Base-by-base conservation (phyloP, 2,797 vertebrate genomes). In the Lerista edwardsae region DNA sequence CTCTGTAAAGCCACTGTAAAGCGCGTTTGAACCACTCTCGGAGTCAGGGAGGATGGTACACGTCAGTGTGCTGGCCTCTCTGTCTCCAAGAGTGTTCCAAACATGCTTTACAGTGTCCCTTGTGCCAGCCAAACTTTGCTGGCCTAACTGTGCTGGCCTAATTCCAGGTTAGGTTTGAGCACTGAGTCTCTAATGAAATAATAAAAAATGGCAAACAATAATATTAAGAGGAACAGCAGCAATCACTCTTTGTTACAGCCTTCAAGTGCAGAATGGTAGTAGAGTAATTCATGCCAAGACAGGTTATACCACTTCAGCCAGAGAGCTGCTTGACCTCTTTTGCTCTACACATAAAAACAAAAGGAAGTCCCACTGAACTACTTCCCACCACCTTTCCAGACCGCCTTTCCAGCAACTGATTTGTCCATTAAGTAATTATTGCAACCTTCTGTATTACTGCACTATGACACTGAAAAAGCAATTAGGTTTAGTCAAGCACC, bases 401-500 rank as follows among this genome's bases (percentile, higher is more conserved):
- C 78, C 41, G 44, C 72, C 65, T 71, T 82, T 55, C 21, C 55
- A 61, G 25, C 55, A 77, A 77, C 73, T 25, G 71, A 81, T 72
- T 72, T 71, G 19, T 29, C 79, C 44, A 71, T 76, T 86, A 69
- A 77, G 59, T 10, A 62, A 47, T 71, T 39, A 51, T 39, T 81
- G 55, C 57, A 76, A 76, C 39, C 41, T 82, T 62, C 27, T 68
- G 34, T 29, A 77, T 72, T 75, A 67, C 14, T 80, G 79, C 41
- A 72, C 27, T 69, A n/a, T 61, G 72, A 85, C 65, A 69, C 61
- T 59, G 64, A 5, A 76, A 57, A 71, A 77, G 41, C 74, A 82
- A 82, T 76, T 82, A 82, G 73, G 65, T 55, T 72, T 34, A 82
- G 73, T 82, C 79, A 86, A 81, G 65, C 65, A 82, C 65, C 34